Evolutionary conservation across 2,113 vertebrate genomes (phyloP).

Genomic region (Microcebus tavaratra): DNA sequence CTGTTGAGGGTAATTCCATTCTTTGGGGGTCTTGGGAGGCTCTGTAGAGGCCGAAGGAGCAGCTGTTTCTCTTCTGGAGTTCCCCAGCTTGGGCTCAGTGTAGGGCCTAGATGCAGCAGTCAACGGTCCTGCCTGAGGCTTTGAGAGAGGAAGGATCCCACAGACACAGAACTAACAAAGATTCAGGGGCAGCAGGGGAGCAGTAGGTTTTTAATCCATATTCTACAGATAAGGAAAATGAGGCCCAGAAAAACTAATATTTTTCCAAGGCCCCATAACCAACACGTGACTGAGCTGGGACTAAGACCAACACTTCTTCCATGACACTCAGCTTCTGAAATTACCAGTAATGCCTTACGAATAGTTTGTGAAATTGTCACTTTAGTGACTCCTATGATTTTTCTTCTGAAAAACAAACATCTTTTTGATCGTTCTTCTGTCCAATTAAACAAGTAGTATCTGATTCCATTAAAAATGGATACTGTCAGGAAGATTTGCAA

Average conservation of each 20-base stretch:
- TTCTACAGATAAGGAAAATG: background rate
- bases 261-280: background rate
- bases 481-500: constrained; percentile 30
- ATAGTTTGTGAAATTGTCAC: background rate
- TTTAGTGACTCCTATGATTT: background rate
- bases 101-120: background rate
- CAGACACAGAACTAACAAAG: background rate
- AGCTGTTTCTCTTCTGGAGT: background rate
- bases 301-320: background rate
- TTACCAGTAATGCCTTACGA: background rate
- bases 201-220: background rate
- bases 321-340: background rate
- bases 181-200: background rate
- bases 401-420: background rate
- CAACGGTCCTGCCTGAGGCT: background rate
- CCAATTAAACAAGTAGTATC: background rate
- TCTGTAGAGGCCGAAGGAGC: background rate
- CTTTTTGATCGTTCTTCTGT: constrained; percentile 5
- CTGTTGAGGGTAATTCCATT: background rate
- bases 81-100: background rate
- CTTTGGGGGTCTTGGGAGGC: background rate
- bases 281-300: background rate
- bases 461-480: constrained; percentile 51
- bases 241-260: background rate
- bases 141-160: background rate